Base-by-base conservation (phyloP, 1,140 invertebrate genomes). In the Eupristina koningsbergeri region DNA sequence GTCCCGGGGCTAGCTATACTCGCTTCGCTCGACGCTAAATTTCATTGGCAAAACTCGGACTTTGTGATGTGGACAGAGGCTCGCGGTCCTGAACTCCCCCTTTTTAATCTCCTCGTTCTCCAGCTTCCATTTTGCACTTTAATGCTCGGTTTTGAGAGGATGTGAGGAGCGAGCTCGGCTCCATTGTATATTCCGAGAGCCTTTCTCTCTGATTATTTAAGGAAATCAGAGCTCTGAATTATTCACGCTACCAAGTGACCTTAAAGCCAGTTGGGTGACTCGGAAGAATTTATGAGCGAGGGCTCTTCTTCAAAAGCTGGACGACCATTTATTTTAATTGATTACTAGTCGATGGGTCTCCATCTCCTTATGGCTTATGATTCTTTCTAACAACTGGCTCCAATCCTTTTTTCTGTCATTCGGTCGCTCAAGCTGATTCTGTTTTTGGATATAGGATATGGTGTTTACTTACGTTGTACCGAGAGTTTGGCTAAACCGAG, bases 21-120 rank as follows among this genome's bases (percentile, higher is more conserved):
- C 29, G 29, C 8, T 58, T 76, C 50, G 61, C 29, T 13, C 75
- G 34, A n/a, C 22, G 53, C 5, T 1, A 29, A 53, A 3, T 8
- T 79, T 79, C 58, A 47, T 67, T 45, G 17, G 26, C 64, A 45
- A 80, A 80, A 80, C n/a, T n/a, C n/a, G n/a, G n/a, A n/a, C n/a
- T n/a, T n/a, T n/a, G n/a, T n/a, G n/a, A n/a, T n/a, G n/a, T n/a
- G n/a, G n/a, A n/a, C n/a, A n/a, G n/a, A n/a, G n/a, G n/a, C n/a
- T n/a, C n/a, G n/a, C n/a, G n/a, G n/a, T n/a, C n/a, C n/a, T n/a
- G n/a, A n/a, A n/a, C 41, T 45, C 41, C 11, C 41, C 11, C 41
- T 45, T 11, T 45, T 11, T 45, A 5, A 11, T 11, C 41, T 45
- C 41, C 41, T 11, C n/a, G n/a, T 45, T 11, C 41, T 45, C 41